These are phyloP conservation scores for Gila orcuttii DNA, from an alignment of 2,113 vertebrate species.

Conservation along the genomic window DNA sequence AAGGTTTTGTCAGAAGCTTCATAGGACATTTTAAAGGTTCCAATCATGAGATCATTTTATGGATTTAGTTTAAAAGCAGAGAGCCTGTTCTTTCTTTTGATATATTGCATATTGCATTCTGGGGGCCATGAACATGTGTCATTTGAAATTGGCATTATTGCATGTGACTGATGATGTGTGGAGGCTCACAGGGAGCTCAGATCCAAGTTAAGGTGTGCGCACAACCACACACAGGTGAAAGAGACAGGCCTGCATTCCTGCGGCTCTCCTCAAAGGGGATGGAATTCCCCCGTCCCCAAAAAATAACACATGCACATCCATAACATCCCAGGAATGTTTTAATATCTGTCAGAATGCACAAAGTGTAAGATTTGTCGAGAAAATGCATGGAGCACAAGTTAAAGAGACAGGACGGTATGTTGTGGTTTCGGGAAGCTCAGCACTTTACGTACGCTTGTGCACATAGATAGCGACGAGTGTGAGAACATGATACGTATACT, in stretches of 20 bases:
- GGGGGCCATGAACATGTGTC: neutral
- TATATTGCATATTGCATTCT: too few species aligned
- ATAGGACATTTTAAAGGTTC: too few species aligned
- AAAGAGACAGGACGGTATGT: slow-evolving; percentile 18
- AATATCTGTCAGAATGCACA: slow-evolving; percentile 64
- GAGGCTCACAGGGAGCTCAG: slow-evolving; percentile 60
- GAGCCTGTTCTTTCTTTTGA: too few species aligned
- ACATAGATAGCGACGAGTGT: slow-evolving; percentile 1
- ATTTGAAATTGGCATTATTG: neutral
- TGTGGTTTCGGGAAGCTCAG: slow-evolving; percentile 21
- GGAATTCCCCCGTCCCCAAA: slow-evolving; percentile 71
- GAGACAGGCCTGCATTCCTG: slow-evolving; percentile 86
- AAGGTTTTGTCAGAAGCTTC: too few species aligned
- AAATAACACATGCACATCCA: slow-evolving; percentile 68
- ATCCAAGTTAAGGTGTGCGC: slow-evolving; percentile 71
- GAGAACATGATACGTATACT: slow-evolving; percentile 1
- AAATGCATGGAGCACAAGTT: neutral
- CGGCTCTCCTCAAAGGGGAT: slow-evolving; percentile 82
- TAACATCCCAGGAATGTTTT: slow-evolving; percentile 73
- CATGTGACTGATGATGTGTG: neutral
- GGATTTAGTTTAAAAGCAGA: too few species aligned
- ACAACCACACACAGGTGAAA: slow-evolving; percentile 71
- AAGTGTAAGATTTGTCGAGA: slow-evolving; percentile 42
- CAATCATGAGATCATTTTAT: too few species aligned
- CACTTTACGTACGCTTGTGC: neutral